These are phyloP conservation scores for Brachionus angularis DNA, from an alignment of 1,140 invertebrate species.

Conservation along the genomic window DNA sequence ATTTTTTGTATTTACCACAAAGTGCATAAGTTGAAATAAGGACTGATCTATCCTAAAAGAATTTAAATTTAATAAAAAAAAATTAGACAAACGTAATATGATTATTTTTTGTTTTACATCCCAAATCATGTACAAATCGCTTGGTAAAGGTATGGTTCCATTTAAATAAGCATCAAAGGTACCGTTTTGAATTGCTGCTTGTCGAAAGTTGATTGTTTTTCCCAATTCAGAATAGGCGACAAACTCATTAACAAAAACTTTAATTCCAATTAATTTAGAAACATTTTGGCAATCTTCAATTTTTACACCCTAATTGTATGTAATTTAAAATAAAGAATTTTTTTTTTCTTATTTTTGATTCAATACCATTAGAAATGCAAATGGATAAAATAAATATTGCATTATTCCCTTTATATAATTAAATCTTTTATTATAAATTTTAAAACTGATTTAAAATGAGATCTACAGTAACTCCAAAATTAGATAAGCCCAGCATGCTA, in stretches of 20 bases:
- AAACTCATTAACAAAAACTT: constrained; percentile 44
- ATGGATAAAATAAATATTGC: constrained; percentile 42
- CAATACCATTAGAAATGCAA: constrained; percentile 40
- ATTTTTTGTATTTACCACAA: too few species aligned
- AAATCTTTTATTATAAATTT: neutral
- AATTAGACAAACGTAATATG: neutral
- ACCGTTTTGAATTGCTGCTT: neutral
- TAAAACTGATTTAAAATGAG: constrained; percentile 25
- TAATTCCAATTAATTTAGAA: constrained; percentile 42
- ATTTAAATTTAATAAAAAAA: neutral
- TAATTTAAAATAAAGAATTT: neutral
- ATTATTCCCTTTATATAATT: constrained; percentile 30
- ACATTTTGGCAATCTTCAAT: neutral
- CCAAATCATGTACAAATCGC: constrained; percentile 28
- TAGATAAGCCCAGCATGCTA: neutral
- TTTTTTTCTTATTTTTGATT: neutral
- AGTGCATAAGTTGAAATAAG: constrained; percentile 86
- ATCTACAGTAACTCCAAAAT: constrained; percentile 39
- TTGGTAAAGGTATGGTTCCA: neutral
- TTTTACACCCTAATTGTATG: constrained; percentile 32
- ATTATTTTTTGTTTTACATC: neutral
- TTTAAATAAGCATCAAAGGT: constrained; percentile 28
- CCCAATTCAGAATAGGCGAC: constrained; percentile 19
- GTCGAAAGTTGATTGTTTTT: constrained; percentile 1
- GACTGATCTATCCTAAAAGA: too few species aligned